phyloP scores from a whole-genome alignment of 2,888 invertebrate species.

The Eilema caniola region DNA sequence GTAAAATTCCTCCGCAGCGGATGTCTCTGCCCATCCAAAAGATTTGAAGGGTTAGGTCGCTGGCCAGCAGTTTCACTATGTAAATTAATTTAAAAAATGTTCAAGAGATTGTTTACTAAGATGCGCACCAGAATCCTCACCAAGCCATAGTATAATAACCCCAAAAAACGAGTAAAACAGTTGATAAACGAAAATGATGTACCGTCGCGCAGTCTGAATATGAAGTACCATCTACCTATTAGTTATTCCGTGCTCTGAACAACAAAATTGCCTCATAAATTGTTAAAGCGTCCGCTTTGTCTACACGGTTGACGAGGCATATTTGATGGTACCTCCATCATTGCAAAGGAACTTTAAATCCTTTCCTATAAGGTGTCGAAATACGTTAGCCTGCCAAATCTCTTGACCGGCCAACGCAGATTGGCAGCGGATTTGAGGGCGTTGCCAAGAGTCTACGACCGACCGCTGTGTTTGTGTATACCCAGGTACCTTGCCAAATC shows the following conservation, averaged over 20 bases:
- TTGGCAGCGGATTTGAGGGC: conserved; percentile 62
- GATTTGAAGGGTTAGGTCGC: neutral
- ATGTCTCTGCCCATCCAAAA: no score
- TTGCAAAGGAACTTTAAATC: conserved; percentile 67
- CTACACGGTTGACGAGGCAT: conserved; percentile 20
- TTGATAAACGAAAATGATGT: conserved; percentile 30
- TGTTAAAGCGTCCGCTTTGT: conserved; percentile 12
- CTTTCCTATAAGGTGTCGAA: conserved; percentile 67
- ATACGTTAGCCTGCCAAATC: conserved; percentile 72
- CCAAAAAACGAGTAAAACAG: conserved; percentile 17
- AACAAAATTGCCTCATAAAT: conserved; percentile 32
- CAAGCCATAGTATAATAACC: neutral
- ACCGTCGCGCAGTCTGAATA: conserved; percentile 19
- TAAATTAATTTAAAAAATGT: no score
- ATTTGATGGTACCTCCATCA: conserved; percentile 27
- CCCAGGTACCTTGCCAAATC: conserved; percentile 71
- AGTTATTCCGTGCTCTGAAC: conserved; percentile 11
- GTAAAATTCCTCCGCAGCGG: no score
- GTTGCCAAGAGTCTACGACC: conserved; percentile 62
- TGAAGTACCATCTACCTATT: neutral
- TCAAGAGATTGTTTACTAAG: no score
- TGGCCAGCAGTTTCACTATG: no score
- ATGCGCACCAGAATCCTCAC: neutral
- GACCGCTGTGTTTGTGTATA: conserved; percentile 49
- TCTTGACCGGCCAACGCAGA: conserved; percentile 57